These are phyloP conservation scores for Argyresthia goedartella DNA, from an alignment of 2,888 invertebrate genomes.

Conservation along the genomic window DNA sequence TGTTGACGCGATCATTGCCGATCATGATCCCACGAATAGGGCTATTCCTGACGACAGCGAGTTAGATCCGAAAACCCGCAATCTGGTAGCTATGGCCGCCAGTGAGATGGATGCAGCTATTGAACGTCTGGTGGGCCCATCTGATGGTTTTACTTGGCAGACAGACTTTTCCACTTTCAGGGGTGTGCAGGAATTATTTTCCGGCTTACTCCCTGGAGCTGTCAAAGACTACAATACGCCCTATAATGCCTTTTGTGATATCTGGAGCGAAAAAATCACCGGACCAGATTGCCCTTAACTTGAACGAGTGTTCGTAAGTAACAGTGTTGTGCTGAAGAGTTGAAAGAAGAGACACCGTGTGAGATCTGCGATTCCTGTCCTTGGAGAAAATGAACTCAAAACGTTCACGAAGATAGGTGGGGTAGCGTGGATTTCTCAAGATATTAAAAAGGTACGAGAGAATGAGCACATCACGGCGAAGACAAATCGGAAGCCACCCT, in stretches of 20 bases:
- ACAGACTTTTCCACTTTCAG: constrained; percentile 13
- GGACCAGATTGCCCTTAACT: too few relatives aligned
- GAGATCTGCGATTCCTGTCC: too few relatives aligned
- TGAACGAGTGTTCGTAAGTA: too few relatives aligned
- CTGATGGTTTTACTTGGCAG: constrained; percentile 2
- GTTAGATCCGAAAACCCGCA: not conserved
- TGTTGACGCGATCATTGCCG: not conserved
- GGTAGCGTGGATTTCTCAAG: too few relatives aligned
- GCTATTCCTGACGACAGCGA: not conserved
- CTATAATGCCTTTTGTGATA: constrained; percentile 15
- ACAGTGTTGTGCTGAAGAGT: too few relatives aligned
- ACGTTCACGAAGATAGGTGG: too few relatives aligned
- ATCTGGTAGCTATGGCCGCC: not conserved
- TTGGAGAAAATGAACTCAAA: too few relatives aligned
- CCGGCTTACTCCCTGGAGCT: constrained; percentile 15
- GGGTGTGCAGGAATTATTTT: constrained; percentile 13
- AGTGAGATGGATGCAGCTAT: constrained; percentile 14
- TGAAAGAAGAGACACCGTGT: too few relatives aligned
- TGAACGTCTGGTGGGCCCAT: not conserved
- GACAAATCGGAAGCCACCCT: too few relatives aligned
- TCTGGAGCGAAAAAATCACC: constrained; percentile 14
- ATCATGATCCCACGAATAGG: not conserved
- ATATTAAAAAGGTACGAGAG: too few relatives aligned
- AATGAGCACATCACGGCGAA: too few relatives aligned
- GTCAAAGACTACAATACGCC: constrained; percentile 12